Evolutionary conservation across 2,888 invertebrate species (phyloP), one percentile per base, ranked within the genome.

Genomic region (Chouioia cunea): DNA sequence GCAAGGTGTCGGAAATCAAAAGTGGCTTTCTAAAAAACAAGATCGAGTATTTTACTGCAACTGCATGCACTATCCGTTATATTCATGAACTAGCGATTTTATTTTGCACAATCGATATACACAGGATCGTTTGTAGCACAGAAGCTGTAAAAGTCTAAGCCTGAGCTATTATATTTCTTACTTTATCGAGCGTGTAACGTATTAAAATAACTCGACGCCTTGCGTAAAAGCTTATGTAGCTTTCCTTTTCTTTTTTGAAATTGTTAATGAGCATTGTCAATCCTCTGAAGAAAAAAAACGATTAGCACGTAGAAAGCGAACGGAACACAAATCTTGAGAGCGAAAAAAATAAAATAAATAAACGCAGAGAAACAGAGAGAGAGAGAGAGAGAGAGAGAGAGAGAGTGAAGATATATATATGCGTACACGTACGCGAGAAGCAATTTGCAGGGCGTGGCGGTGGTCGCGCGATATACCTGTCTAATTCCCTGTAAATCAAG

Each of bases 381-480:
- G n/a, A n/a, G n/a, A n/a, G n/a, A n/a, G n/a, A n/a, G n/a, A n/a
- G n/a, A n/a, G n/a, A n/a, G n/a, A n/a, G n/a, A n/a, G n/a, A n/a
- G n/a, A n/a, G n/a, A n/a, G n/a, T n/a, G n/a, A n/a, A n/a, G 36
- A 1, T 36, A 4, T 27, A 27, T 27, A 27, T 36, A 12, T 6
- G 36, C 36, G 4, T 36, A 10, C 6, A 10, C 36, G 44, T 6
- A 43, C 64, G 22, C 22, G 46, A 56, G 43, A 23, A 54, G 65
- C 70, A 58, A 66, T 73, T 70, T 63, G 52, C 57, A 65, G 65
- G 73, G 73, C 68, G 73, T 73, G 71, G 73, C 73, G 46, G 53
- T 10, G 14, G 54, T 15, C 47, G 16, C 47, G 43, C 65, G 53
- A 64, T 70, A 56, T 70, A 70, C 66, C 73, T 73, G 66, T 54